Conservation (phyloP, 2,113 vertebrate genomes). For the Carassius carassius region DNA sequence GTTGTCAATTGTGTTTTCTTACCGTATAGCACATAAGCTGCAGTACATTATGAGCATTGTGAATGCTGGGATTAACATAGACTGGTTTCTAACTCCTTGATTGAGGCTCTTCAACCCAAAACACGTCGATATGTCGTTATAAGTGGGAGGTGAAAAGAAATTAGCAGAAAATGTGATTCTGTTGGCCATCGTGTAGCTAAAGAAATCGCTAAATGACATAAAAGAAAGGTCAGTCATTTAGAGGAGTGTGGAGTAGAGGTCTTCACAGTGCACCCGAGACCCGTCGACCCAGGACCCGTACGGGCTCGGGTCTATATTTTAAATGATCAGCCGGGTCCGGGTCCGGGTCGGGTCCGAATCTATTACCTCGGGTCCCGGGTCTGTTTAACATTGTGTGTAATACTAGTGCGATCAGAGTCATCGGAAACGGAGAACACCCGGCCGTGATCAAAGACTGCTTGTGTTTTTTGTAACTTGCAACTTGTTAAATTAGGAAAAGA, state of each 20-base stretch:
- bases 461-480: no score
- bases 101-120: not conserved
- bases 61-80: not conserved
- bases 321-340: no score
- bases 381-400: no score
- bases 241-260: conserved; percentile 25
- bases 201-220: conserved; percentile 26
- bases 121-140: not conserved
- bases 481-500: no score
- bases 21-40: not conserved
- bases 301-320: no score
- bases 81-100: not conserved
- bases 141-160: conserved; percentile 2
- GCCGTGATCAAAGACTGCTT: no score
- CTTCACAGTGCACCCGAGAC: no score
- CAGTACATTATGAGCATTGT: not conserved
- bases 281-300: no score
- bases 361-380: no score
- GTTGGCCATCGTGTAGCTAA: not conserved
- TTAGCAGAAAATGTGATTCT: conserved; percentile 21
- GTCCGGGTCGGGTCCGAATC: no score
- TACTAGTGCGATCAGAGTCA: no score
- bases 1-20: not conserved
- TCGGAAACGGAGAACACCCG: no score
- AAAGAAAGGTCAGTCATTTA: conserved; percentile 37